These are phyloP conservation scores for Eupristina koningsbergeri DNA, from an alignment of 1,140 invertebrate species.

Conservation along the genomic window DNA sequence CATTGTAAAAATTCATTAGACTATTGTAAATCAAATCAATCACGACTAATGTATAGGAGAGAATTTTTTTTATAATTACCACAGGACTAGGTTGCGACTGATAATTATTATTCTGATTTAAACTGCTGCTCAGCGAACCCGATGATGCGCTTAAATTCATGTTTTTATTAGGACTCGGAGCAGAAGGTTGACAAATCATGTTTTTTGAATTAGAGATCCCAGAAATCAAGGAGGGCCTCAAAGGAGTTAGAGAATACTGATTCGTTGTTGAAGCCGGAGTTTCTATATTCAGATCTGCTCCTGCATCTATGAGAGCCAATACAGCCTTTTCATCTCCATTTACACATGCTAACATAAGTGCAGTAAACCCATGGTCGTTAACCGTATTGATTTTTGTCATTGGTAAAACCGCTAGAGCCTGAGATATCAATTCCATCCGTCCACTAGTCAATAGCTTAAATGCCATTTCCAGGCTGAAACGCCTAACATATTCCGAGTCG, in stretches of 20 bases:
- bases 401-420: conserved; percentile 84
- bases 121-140: conserved; percentile 54
- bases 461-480: conserved; percentile 83
- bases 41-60: too few species aligned
- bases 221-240: not conserved
- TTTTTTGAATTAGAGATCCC: conserved; percentile 39
- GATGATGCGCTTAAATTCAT: conserved; percentile 48
- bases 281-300: conserved; percentile 83
- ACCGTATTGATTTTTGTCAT: conserved; percentile 83
- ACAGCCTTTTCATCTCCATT: conserved; percentile 86
- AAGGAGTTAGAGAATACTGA: conserved; percentile 53
- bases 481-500: conserved; percentile 75
- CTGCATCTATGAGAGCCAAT: conserved; percentile 82
- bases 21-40: too few species aligned
- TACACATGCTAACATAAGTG: conserved; percentile 86
- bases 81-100: conserved; percentile 51
- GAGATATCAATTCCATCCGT: conserved; percentile 83
- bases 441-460: conserved; percentile 86
- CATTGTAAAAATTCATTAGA: too few species aligned
- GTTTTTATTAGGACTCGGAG: conserved; percentile 48
- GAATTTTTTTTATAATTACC: conserved; percentile 11
- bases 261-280: conserved; percentile 71
- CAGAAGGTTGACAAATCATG: conserved; percentile 51
- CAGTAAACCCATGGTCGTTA: conserved; percentile 85
- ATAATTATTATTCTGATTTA: conserved; percentile 50